phyloP scores from a whole-genome alignment of 2,113 vertebrate species.

The Rhadina sibilatrix region DNA sequence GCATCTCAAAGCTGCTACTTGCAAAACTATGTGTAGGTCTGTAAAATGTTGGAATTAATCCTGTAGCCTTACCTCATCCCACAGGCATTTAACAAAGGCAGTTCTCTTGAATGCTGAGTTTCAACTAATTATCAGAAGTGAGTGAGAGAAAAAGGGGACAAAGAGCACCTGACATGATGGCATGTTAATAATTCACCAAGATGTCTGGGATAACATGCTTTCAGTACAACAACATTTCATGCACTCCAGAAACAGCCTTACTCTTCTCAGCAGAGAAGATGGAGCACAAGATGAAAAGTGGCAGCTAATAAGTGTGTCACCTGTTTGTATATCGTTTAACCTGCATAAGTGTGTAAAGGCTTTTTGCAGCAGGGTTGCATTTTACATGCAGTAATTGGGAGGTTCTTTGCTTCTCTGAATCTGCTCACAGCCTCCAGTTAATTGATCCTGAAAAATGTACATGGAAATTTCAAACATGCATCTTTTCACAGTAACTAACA shows the following conservation, averaged over 20 bases:
- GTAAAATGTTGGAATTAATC: constrained; percentile 37
- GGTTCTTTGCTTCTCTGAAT: not conserved
- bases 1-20: not conserved
- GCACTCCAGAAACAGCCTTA: not conserved
- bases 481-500: not conserved
- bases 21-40: not conserved
- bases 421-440: not conserved
- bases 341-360: not conserved
- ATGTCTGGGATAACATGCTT: not conserved
- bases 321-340: not conserved
- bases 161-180: constrained; percentile 53
- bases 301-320: not conserved
- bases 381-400: not conserved
- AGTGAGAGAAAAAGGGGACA: constrained; percentile 10
- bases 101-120: constrained; percentile 56
- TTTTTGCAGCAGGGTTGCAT: not conserved
- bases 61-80: constrained; percentile 57
- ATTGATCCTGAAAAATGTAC: not conserved
- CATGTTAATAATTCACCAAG: constrained; percentile 53
- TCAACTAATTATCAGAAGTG: constrained; percentile 57
- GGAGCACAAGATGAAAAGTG: not conserved
- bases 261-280: not conserved
- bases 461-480: not conserved
- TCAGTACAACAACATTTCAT: not conserved
- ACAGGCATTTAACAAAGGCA: constrained; percentile 70